These are phyloP conservation scores for Stenchaetothrips biformis DNA, from an alignment of 2,888 invertebrate species.

Conservation along the genomic window DNA sequence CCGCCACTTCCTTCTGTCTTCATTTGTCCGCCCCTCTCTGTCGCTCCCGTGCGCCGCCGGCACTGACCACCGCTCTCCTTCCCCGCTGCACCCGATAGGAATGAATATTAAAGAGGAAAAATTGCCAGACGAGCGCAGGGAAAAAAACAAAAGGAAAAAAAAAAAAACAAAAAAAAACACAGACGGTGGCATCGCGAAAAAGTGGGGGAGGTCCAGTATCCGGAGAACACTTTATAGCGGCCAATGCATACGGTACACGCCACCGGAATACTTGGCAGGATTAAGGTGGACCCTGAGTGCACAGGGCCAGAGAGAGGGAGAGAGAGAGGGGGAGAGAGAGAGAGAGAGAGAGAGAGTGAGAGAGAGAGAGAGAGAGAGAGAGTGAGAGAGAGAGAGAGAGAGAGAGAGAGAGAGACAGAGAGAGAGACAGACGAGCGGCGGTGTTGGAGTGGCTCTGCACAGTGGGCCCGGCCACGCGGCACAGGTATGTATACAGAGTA, in stretches of 20 bases:
- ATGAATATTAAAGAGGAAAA: not conserved
- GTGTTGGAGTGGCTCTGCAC: too few relatives aligned
- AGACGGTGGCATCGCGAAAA: not conserved
- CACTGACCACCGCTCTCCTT: too few relatives aligned
- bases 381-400: too few relatives aligned
- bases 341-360: not conserved
- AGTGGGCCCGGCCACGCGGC: too few relatives aligned
- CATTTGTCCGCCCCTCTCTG: too few relatives aligned
- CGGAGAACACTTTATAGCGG: not conserved
- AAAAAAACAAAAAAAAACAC: not conserved
- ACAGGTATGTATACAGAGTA: too few relatives aligned
- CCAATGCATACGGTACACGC: slow-evolving; percentile 11
- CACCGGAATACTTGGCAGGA: not conserved
- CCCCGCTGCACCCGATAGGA: not conserved
- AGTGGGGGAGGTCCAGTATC: not conserved
- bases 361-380: not conserved
- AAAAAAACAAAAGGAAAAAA: not conserved
- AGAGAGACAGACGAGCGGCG: not conserved
- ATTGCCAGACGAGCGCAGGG: not conserved
- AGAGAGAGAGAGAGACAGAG: too few relatives aligned
- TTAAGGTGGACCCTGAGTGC: not conserved
- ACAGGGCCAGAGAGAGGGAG: not conserved
- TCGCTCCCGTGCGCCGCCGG: too few relatives aligned
- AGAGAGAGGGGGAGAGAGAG: not conserved
- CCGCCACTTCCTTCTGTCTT: too few relatives aligned